phyloP scores from a whole-genome alignment of 2,888 invertebrate species.

The Aspidapion aeneum region DNA sequence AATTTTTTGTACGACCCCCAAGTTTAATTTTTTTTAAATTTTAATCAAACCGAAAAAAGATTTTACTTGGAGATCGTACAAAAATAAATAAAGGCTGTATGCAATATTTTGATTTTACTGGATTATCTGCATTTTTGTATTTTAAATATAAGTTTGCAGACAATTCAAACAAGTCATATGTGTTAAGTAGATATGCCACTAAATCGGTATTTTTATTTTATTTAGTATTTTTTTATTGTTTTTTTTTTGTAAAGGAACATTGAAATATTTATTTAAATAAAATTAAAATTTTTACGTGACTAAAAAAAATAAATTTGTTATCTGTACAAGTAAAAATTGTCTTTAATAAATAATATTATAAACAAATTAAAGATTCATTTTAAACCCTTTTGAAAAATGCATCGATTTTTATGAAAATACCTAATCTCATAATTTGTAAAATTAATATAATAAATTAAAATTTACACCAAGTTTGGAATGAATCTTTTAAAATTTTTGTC shows the following conservation, averaged over 20 bases:
- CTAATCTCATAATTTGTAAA: neutral
- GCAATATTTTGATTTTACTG: neutral
- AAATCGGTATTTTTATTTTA: too few relatives aligned
- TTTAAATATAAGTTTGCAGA: constrained; percentile 1
- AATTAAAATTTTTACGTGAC: too few relatives aligned
- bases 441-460: neutral
- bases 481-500: constrained; percentile 7
- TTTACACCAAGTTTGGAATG: neutral
- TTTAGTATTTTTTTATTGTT: neutral
- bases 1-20: neutral
- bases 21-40: neutral
- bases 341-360: neutral
- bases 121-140: neutral
- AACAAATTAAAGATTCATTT: neutral
- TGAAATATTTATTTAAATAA: constrained; percentile 1
- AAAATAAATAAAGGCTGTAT: neutral
- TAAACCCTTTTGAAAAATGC: neutral
- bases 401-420: neutral
- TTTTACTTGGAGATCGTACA: neutral
- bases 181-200: neutral
- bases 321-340: too few relatives aligned
- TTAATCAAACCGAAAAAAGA: neutral
- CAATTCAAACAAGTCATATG: neutral
- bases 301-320: too few relatives aligned
- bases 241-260: constrained; percentile 7